Evolutionary conservation across 2,888 invertebrate species (phyloP).

Genomic region (Thecophora atra): DNA sequence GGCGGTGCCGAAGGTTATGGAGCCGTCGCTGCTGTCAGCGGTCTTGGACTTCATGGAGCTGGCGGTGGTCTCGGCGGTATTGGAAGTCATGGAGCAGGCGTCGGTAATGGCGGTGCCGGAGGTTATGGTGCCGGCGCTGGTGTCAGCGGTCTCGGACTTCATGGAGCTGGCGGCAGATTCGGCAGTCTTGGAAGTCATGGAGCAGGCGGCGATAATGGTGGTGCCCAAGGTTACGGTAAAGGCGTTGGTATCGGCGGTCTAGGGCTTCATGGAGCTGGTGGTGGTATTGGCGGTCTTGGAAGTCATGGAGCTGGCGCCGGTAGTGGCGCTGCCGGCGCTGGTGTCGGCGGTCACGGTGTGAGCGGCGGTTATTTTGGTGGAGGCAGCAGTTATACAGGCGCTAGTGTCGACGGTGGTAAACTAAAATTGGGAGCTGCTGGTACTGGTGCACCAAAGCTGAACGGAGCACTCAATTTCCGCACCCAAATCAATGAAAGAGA

Average conservation of each 20-base stretch:
- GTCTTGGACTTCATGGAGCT: too few species aligned
- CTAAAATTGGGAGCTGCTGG: conserved; percentile 33
- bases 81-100: neutral
- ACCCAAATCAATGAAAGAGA: conserved; percentile 7
- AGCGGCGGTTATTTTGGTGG: too few species aligned
- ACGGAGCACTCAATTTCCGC: conserved; percentile 7
- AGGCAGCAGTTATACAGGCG: neutral
- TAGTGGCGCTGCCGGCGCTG: conserved; percentile 17
- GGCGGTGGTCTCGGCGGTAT: neutral
- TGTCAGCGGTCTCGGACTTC: neutral
- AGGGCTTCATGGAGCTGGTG: neutral
- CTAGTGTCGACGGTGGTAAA: neutral
- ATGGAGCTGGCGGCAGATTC: neutral
- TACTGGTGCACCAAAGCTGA: conserved; percentile 41
- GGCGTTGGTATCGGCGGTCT: neutral
- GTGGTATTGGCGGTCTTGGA: neutral
- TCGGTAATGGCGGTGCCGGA: too few species aligned
- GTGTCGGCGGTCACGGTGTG: neutral
- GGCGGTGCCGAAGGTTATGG: conserved; percentile 2
- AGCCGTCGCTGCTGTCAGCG: too few species aligned
- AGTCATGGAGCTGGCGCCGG: neutral
- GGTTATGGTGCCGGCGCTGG: too few species aligned
- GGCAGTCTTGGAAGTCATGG: neutral
- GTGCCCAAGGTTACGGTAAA: neutral
- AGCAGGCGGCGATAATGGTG: neutral